Percentiles rank a stretch among this genome's conserved stretches.
phyloP scores from a whole-genome alignment of 2,797 vertebrate genomes.

The Sardinella longiceps region DNA sequence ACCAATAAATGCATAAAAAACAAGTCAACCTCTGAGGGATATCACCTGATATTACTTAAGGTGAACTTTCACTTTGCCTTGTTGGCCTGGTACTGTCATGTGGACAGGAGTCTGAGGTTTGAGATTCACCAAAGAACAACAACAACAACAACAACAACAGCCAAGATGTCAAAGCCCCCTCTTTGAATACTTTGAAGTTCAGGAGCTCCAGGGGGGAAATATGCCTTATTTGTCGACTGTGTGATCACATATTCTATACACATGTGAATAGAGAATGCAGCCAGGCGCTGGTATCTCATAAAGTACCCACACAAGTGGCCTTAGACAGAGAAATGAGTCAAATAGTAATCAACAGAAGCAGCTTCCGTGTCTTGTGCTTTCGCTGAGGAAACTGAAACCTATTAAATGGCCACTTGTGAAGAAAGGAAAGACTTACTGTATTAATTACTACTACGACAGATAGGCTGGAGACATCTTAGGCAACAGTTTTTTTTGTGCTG shows the following conservation, averaged over 20 bases:
- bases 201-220: conserved; percentile 59
- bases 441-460: neutral
- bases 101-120: neutral
- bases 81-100: neutral
- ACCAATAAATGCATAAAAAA: neutral
- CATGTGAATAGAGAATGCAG: conserved; percentile 45
- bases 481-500: neutral
- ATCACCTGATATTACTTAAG: neutral
- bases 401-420: neutral
- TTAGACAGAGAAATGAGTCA: conserved; percentile 6
- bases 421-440: neutral
- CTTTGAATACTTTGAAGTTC: conserved; percentile 67
- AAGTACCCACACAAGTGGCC: neutral
- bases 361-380: neutral
- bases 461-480: neutral
- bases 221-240: conserved; percentile 66
- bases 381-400: conserved; percentile 1
- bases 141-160: neutral
- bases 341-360: neutral
- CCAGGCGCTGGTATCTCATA: neutral
- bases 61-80: neutral
- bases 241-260: conserved; percentile 62
- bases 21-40: neutral
- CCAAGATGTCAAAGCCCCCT: neutral
- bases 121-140: neutral